phyloP scores from a whole-genome alignment of 2,888 invertebrate species.

The Andrena trimmerana region DNA sequence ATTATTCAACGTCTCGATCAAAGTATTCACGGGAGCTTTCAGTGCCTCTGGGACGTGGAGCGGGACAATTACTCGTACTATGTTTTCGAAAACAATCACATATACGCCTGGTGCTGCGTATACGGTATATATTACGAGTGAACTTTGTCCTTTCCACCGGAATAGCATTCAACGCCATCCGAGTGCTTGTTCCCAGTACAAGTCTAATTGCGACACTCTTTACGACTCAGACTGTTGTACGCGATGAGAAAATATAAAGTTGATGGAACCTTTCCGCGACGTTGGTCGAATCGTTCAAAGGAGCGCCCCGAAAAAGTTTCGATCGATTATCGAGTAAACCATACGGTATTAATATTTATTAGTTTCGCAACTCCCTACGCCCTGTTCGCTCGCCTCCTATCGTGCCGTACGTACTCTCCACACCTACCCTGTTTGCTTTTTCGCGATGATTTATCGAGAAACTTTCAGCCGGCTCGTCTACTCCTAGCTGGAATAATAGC shows the following conservation, averaged over 20 bases:
- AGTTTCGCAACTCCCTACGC: constrained; percentile 74
- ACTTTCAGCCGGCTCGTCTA: constrained; percentile 69
- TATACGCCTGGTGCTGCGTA: constrained; percentile 70
- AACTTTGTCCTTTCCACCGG: constrained; percentile 11
- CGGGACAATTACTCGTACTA: constrained; percentile 75
- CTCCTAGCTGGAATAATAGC: no score
- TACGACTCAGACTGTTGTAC: background rate
- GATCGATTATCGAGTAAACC: constrained; percentile 73
- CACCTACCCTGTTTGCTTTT: constrained; percentile 46
- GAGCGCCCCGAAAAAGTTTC: constrained; percentile 28
- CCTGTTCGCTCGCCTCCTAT: background rate
- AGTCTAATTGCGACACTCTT: no score
- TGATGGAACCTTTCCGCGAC: no score
- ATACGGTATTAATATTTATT: constrained; percentile 80
- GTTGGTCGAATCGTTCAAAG: constrained; percentile 4
- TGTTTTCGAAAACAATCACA: constrained; percentile 69
- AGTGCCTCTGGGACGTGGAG: constrained; percentile 72
- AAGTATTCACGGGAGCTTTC: constrained; percentile 63
- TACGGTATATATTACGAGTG: constrained; percentile 69
- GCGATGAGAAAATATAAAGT: no score
- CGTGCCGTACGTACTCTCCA: background rate
- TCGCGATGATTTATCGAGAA: constrained; percentile 78
- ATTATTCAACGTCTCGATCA: constrained; percentile 71
- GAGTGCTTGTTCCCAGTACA: no score
- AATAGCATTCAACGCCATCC: background rate